Conservation (phyloP, 2,888 invertebrate genomes). For the Spilosoma lubricipeda region DNA sequence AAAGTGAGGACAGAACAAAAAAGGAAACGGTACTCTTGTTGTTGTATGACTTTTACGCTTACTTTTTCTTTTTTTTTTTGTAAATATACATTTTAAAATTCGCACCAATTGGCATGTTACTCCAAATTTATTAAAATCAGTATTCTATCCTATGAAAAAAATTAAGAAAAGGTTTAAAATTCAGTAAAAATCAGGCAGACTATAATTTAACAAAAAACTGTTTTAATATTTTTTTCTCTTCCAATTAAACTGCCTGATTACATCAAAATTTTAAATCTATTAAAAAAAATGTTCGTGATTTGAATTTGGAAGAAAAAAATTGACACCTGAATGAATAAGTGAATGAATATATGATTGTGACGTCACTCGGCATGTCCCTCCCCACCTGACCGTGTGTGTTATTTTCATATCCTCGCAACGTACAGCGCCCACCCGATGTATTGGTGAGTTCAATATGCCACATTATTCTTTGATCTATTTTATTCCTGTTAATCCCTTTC, state of each 20-base stretch:
- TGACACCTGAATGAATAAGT: constrained; percentile 4
- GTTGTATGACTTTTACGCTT: constrained; percentile 7
- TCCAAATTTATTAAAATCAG: neutral
- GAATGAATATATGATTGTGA: constrained; percentile 33
- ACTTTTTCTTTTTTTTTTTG: neutral
- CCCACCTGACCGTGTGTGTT: no score
- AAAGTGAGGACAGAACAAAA: constrained; percentile 40
- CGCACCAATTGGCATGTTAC: neutral
- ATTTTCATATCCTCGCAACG: constrained; percentile 67
- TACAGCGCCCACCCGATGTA: constrained; percentile 78
- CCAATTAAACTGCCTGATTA: neutral
- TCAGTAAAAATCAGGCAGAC: neutral
- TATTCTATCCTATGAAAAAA: neutral
- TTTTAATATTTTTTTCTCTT: neutral
- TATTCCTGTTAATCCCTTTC: neutral
- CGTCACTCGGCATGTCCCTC: no score
- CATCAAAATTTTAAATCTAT: neutral
- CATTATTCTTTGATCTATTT: constrained; percentile 9
- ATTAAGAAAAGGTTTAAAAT: constrained; percentile 7
- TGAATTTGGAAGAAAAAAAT: neutral
- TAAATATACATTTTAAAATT: neutral
- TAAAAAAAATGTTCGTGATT: neutral
- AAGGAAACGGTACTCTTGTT: constrained; percentile 55
- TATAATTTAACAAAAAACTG: neutral
- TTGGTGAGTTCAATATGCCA: constrained; percentile 63